Evolutionary conservation across 2,888 invertebrate species (phyloP), one percentile per base, ranked within the genome.

Genomic region (Hyles lineata): DNA sequence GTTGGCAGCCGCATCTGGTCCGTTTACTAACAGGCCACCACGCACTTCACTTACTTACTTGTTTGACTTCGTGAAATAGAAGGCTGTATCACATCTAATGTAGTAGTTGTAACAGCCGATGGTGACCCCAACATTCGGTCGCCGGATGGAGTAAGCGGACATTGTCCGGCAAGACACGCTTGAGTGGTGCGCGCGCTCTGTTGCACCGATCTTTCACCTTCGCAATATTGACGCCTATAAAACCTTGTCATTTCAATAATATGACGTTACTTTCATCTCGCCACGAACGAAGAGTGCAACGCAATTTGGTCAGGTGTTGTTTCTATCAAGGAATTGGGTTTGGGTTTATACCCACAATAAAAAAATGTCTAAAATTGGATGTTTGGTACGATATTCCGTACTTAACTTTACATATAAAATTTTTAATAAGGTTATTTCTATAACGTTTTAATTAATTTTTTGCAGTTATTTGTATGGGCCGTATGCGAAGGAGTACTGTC

Each of bases 211-310:
- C 94, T 93, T 93, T 93, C 93, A 91, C 94, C 94, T 93, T 90
- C 94, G 94, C 94, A 94, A 94, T 89, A 92, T 88, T 93, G 87
- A 92, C 92, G 93, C 91, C 94, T 94, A 94, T 94, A 94, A 94
- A 94, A 94, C 92, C 87, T 92, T 92, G 93, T 91, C 92, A 90
- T 90, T 92, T 87, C 90, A 89, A 92, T 90, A 90, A 87, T 92
- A 85, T 91, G 84, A 89, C 91, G 92, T 90, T 94, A 94, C 94
- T 94, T 94, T 94, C 92, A 92, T 94, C 89, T 88, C 89, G 85
- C 87, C 89, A 81, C 87, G 90, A 92, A 89, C 89, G 86, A 90
- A 89, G 92, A 90, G 90, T 89, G 91, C 91, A 88, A 90, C 91
- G 87, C 85, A 75, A 84, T 78, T 83, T 80, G 82, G 85, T 80